Conservation (phyloP, 2,797 vertebrate genomes). For the Benthosema pterotum region DNA sequence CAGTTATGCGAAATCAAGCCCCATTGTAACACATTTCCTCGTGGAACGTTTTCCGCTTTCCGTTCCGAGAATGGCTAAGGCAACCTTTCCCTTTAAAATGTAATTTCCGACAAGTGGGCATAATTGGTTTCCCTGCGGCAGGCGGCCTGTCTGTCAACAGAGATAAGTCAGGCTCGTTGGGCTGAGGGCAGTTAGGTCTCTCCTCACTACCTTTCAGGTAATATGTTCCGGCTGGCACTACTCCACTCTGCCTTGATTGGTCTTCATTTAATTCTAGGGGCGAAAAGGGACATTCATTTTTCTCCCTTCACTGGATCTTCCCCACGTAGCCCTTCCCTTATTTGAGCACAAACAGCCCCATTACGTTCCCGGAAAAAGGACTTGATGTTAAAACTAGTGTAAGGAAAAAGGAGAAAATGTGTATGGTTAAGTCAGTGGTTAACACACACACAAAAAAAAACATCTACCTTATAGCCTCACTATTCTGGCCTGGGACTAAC, state of each 20-base stretch:
- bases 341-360: neutral
- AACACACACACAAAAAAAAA: too few relatives aligned
- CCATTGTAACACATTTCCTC: slow-evolving; percentile 39
- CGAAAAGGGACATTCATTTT: neutral
- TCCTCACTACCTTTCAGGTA: slow-evolving; percentile 39
- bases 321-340: neutral
- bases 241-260: slow-evolving; percentile 36
- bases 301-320: neutral
- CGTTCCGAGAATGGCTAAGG: slow-evolving; percentile 16
- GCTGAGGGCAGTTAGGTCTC: slow-evolving; percentile 17
- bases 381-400: too few relatives aligned
- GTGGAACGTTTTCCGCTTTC: slow-evolving; percentile 11
- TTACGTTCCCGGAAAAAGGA: neutral
- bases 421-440: too few relatives aligned
- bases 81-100: slow-evolving; percentile 28
- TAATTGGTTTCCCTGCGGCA: neutral
- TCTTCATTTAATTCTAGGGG: neutral
- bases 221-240: slow-evolving; percentile 34
- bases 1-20: slow-evolving; percentile 20
- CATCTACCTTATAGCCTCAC: too few relatives aligned
- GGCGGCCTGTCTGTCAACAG: slow-evolving; percentile 4
- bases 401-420: too few relatives aligned
- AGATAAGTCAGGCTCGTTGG: slow-evolving; percentile 40
- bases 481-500: too few relatives aligned
- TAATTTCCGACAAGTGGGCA: slow-evolving; percentile 7